Evolutionary conservation across 2,797 vertebrate species (phyloP).

Genomic region (Myripristis murdjan): DNA sequence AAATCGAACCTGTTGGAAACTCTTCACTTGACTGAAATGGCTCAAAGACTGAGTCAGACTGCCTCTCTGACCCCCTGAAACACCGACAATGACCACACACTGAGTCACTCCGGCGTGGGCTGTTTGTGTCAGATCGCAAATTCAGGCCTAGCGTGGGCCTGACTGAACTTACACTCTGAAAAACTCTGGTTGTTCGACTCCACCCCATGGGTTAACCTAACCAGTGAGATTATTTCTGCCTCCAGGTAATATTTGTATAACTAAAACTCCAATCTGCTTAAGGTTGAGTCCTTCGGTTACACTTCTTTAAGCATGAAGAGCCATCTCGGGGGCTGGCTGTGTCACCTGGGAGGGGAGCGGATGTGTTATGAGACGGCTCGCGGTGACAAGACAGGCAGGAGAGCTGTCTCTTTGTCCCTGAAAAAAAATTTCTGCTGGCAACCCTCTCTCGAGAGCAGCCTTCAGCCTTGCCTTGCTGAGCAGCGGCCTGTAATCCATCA

Average conservation of each 20-base stretch:
- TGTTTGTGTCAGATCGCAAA: too few species aligned
- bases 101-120: too few species aligned
- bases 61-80: too few species aligned
- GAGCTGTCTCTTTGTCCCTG: constrained; percentile 36
- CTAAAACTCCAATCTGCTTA: constrained; percentile 18
- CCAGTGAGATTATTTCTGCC: not conserved
- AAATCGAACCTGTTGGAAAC: too few species aligned
- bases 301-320: constrained; percentile 57
- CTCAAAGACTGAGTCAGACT: too few species aligned
- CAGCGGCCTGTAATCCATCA: constrained; percentile 77
- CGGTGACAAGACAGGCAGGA: constrained; percentile 51
- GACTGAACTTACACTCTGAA: too few species aligned
- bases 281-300: constrained; percentile 40
- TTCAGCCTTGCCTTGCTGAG: constrained; percentile 59
- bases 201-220: too few species aligned
- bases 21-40: too few species aligned
- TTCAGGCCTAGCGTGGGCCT: too few species aligned
- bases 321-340: constrained; percentile 55
- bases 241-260: constrained; percentile 28
- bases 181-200: too few species aligned
- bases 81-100: too few species aligned
- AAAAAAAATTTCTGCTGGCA: constrained; percentile 25
- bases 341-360: constrained; percentile 48
- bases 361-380: constrained; percentile 47
- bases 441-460: constrained; percentile 43